Conservation (phyloP, 35 echinoderm and acorn worm species). For the Amphiura filiformis region DNA sequence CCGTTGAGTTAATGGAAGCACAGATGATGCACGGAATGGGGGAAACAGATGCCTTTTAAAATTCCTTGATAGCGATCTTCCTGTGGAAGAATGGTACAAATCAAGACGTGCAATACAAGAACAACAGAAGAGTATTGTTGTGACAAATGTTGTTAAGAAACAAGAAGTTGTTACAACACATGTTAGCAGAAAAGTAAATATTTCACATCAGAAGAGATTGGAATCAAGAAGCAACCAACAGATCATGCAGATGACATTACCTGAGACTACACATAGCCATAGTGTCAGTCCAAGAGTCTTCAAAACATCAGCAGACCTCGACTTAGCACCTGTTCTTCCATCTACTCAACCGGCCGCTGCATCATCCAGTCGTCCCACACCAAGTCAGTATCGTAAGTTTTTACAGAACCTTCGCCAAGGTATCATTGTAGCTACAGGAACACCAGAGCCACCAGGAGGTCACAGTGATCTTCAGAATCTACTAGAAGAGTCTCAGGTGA, state of each 20-base stretch:
- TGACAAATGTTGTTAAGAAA: not conserved
- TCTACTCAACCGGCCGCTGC: not conserved
- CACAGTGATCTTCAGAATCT: slow-evolving; percentile 54
- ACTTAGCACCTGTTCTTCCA: not conserved
- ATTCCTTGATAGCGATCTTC: slow-evolving; percentile 74
- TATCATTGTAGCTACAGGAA: slow-evolving; percentile 44
- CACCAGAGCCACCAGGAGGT: slow-evolving; percentile 14
- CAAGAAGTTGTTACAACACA: not conserved
- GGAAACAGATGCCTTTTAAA: slow-evolving; percentile 88
- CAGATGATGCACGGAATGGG: slow-evolving; percentile 95
- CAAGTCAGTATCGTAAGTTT: slow-evolving; percentile 65
- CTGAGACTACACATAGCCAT: not conserved
- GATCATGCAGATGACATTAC: too few relatives aligned
- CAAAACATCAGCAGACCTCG: not conserved
- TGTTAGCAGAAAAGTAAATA: not conserved
- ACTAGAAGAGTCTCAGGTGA: slow-evolving; percentile 52
- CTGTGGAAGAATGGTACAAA: slow-evolving; percentile 64
- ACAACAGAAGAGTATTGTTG: not conserved
- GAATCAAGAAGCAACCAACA: not conserved
- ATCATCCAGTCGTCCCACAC: slow-evolving; percentile 9
- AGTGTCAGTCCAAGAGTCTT: not conserved
- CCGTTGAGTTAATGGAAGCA: slow-evolving; percentile 92
- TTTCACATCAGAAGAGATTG: not conserved
- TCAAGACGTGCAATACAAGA: not conserved
- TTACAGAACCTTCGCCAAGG: slow-evolving; percentile 56